These are phyloP conservation scores for Acleris literana DNA, from an alignment of 2,888 invertebrate species.

Conservation along the genomic window DNA sequence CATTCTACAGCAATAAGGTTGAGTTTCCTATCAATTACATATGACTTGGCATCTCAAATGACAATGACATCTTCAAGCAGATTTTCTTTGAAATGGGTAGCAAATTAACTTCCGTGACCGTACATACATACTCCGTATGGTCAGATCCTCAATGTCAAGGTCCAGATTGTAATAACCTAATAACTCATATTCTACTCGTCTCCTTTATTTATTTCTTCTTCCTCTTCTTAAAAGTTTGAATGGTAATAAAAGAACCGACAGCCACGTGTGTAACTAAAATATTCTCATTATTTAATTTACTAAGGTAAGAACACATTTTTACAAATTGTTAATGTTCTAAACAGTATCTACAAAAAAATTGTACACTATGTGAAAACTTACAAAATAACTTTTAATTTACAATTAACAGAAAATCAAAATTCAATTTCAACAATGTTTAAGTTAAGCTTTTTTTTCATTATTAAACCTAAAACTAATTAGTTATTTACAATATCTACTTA, in stretches of 20 bases:
- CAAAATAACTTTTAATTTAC: constrained; percentile 75
- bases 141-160: no score
- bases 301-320: constrained; percentile 84
- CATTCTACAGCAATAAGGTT: no score
- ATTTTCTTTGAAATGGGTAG: no score
- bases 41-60: no score
- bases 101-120: no score
- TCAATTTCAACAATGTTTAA: constrained; percentile 80
- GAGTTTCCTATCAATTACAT: no score
- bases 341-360: constrained; percentile 80
- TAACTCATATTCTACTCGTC: no score
- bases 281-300: constrained; percentile 84
- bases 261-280: constrained; percentile 80
- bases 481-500: constrained; percentile 70
- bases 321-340: constrained; percentile 83
- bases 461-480: constrained; percentile 64
- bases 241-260: constrained; percentile 62
- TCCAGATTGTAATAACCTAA: no score
- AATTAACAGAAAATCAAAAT: constrained; percentile 78
- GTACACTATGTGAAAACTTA: constrained; percentile 83
- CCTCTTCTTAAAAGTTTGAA: background rate
- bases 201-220: no score
- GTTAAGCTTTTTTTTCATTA: constrained; percentile 69
- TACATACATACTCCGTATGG: no score
- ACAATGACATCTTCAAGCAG: no score